Conservation (phyloP, 2,888 invertebrate genomes). For the Polydrusus pterygomalis region DNA sequence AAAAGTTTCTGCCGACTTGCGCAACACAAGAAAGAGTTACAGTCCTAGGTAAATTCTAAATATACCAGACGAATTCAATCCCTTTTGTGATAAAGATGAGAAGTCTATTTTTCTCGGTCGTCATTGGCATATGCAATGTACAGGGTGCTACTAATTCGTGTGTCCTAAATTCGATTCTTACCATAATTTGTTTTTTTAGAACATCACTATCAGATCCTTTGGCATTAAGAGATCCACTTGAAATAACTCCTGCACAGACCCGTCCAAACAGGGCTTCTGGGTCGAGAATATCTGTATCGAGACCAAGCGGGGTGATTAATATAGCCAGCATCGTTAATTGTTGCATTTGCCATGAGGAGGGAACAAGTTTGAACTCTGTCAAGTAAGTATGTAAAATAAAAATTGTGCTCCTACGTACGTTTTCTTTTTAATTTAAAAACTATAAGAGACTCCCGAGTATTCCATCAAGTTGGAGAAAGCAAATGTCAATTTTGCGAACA, state of each 20-base stretch:
- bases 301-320: conserved; percentile 19
- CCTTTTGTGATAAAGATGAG: too few relatives aligned
- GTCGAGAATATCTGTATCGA: conserved; percentile 11
- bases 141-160: too few relatives aligned
- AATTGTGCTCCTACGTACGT: too few relatives aligned
- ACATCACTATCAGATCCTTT: conserved; percentile 45
- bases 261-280: conserved; percentile 31
- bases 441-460: too few relatives aligned
- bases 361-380: conserved; percentile 80
- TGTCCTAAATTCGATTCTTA: too few relatives aligned
- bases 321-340: conserved; percentile 68
- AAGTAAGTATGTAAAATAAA: conserved; percentile 73
- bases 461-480: too few relatives aligned
- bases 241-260: conserved; percentile 19
- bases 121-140: too few relatives aligned
- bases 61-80: too few relatives aligned
- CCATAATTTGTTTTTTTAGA: too few relatives aligned
- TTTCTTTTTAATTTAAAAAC: too few relatives aligned
- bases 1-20: conserved; percentile 51
- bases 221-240: conserved; percentile 44
- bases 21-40: conserved; percentile 56
- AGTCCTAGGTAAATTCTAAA: conserved; percentile 52
- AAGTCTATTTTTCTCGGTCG: too few relatives aligned
- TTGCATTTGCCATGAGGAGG: conserved; percentile 79
- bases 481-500: too few relatives aligned